These are phyloP conservation scores for Corythornis leucogaster DNA, from an alignment of 2,797 vertebrate species.

Conservation along the genomic window DNA sequence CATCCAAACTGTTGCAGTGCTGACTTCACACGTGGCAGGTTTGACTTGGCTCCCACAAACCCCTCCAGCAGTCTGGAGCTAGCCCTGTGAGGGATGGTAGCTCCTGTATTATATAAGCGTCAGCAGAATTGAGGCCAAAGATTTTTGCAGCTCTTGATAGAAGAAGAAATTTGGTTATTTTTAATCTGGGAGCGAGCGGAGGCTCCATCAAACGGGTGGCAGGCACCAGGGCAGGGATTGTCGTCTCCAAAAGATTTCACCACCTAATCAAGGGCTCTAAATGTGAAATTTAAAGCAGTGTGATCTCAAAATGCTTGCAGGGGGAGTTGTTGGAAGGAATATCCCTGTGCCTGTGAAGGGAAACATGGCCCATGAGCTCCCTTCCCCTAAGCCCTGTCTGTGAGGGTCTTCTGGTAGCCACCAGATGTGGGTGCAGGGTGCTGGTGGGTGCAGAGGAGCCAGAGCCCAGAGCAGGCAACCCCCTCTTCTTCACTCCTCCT, in stretches of 20 bases:
- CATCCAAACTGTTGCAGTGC: not conserved
- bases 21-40: not conserved
- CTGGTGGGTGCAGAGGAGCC: not conserved
- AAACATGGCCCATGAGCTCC: not conserved
- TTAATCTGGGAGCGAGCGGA: not conserved
- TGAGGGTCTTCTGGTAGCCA: not conserved
- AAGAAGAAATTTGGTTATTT: not conserved
- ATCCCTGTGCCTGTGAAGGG: not conserved
- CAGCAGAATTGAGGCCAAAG: not conserved
- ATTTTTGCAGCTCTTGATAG: not conserved
- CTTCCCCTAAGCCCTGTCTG: not conserved
- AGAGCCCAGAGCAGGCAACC: not conserved
- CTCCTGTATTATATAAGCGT: not conserved
- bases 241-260: not conserved
- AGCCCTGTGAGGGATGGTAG: not conserved
- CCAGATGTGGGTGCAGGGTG: not conserved
- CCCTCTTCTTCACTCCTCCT: not conserved
- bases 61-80: not conserved
- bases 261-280: conserved; percentile 29
- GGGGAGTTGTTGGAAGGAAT: not conserved
- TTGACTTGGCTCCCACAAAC: not conserved
- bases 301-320: not conserved
- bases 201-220: not conserved
- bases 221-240: not conserved
- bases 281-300: not conserved